Conservation (phyloP, 2,797 vertebrate genomes). For the Tenualosa ilisha region DNA sequence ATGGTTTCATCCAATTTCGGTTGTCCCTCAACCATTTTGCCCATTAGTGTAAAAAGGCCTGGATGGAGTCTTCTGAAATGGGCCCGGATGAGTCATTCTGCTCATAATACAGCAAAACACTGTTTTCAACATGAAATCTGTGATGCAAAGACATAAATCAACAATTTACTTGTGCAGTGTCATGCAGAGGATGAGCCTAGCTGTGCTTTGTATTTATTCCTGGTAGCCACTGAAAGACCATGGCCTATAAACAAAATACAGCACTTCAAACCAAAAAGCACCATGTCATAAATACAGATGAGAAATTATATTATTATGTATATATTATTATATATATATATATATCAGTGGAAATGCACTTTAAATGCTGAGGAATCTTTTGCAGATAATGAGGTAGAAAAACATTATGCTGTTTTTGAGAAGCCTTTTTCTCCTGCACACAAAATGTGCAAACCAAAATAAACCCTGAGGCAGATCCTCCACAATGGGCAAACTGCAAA, state of each 20-base stretch:
- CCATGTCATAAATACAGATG: background rate
- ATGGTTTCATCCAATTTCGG: slow-evolving; percentile 28
- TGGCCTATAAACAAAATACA: background rate
- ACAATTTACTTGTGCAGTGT: background rate
- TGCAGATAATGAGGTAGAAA: background rate
- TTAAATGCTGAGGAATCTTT: background rate
- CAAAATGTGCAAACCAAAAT: background rate
- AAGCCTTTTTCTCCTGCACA: background rate
- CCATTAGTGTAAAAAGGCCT: slow-evolving; percentile 37
- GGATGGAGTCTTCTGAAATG: slow-evolving; percentile 1
- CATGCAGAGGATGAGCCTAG: background rate
- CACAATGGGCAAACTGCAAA: background rate
- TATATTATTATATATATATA: too few species aligned
- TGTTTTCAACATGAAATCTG: background rate
- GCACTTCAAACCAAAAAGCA: background rate
- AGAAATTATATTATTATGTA: background rate
- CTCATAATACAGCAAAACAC: background rate
- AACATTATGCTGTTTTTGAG: background rate
- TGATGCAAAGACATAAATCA: background rate
- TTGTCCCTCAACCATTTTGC: slow-evolving; percentile 31
- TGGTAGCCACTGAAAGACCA: background rate
- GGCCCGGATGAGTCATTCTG: background rate
- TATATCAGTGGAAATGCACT: background rate
- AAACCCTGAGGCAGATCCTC: background rate
- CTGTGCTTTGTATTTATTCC: background rate